Conservation (phyloP, 2,797 vertebrate genomes). For the Acropternis orthonyx region DNA sequence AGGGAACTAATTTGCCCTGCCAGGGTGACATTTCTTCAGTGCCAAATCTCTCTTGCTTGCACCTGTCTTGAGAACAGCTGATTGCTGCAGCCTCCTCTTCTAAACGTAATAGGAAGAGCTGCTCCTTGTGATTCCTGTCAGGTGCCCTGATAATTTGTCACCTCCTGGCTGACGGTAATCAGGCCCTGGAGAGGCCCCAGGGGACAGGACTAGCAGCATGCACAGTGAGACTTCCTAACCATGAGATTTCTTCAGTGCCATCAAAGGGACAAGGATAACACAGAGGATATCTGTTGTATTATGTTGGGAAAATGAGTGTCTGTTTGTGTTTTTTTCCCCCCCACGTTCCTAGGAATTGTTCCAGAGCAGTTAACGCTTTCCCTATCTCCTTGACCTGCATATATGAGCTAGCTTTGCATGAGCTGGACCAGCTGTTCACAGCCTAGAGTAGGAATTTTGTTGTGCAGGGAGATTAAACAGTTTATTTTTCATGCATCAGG, state of each 20-base stretch:
- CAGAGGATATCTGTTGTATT: neutral
- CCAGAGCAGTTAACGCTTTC: neutral
- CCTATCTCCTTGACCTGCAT: neutral
- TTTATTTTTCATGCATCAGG: neutral
- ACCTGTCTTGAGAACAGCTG: conserved; percentile 24
- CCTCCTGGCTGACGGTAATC: neutral
- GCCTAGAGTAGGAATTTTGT: neutral
- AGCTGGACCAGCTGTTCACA: conserved; percentile 4
- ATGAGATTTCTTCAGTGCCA: neutral
- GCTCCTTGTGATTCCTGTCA: neutral
- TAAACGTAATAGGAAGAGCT: neutral
- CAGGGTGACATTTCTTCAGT: neutral
- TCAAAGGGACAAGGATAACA: neutral
- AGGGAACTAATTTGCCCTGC: neutral
- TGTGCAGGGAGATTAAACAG: neutral
- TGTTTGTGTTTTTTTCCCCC: neutral
- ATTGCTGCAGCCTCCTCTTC: neutral
- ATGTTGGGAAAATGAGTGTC: neutral
- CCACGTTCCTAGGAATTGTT: neutral
- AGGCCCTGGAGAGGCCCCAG: neutral
- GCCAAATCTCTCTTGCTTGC: neutral
- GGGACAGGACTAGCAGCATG: neutral
- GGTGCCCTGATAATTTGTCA: neutral
- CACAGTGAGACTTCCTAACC: neutral
- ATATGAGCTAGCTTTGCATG: neutral